Conservation (phyloP, 2,888 invertebrate species). For the Dicyrtomina minuta region DNA sequence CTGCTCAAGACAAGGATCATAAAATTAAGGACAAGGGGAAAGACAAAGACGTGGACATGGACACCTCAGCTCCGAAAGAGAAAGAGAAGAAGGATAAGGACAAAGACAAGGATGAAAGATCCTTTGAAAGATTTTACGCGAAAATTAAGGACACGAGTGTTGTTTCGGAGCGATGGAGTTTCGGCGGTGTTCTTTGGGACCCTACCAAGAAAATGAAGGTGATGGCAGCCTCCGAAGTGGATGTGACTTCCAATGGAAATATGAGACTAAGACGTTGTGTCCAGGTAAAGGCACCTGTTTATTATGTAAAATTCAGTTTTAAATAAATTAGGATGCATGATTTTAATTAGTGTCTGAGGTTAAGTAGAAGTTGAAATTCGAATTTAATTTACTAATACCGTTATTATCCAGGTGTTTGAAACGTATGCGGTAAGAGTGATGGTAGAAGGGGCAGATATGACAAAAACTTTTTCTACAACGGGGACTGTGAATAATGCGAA, state of each 20-base stretch:
- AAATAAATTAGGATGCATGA: neutral
- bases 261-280: constrained; percentile 42
- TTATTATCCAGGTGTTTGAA: constrained; percentile 43
- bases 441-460: constrained; percentile 47
- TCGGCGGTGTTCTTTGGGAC: constrained; percentile 50
- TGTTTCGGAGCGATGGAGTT: constrained; percentile 47
- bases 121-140: constrained; percentile 45
- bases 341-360: neutral
- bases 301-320: too few species aligned
- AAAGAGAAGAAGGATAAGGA: neutral
- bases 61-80: neutral
- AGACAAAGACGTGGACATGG: neutral
- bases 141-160: constrained; percentile 36
- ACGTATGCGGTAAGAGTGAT: constrained; percentile 40
- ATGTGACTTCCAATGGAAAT: constrained; percentile 40
- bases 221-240: constrained; percentile 44
- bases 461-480: constrained; percentile 36
- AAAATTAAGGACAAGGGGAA: too few species aligned
- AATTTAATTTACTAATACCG: too few species aligned
- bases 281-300: constrained; percentile 39
- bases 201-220: constrained; percentile 45
- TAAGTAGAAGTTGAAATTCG: too few species aligned
- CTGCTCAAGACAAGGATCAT: too few species aligned
- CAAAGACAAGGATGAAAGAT: constrained; percentile 34
- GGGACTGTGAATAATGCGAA: constrained; percentile 30